Percentiles rank a stretch among this genome's conserved stretches.
These are phyloP conservation scores for Antedon mediterranea DNA, from an alignment of 53 echinoderm and acorn worm genomes.

Conservation along the genomic window DNA sequence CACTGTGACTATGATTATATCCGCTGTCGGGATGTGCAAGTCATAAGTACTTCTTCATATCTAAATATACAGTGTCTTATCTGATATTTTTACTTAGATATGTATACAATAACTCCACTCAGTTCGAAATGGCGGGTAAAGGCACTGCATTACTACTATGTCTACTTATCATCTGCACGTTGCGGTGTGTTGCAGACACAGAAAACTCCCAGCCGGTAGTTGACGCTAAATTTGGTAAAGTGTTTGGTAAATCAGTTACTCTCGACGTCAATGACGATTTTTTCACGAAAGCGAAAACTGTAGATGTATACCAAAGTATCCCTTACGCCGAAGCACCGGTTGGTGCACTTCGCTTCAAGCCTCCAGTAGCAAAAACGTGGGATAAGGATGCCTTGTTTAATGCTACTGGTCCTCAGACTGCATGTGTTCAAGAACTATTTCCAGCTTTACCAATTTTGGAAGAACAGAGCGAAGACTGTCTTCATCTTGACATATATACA, in stretches of 20 bases:
- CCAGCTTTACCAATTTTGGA: neutral
- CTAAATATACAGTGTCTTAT: no score
- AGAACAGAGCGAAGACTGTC: conserved; percentile 23
- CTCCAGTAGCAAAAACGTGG: conserved; percentile 23
- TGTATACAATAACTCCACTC: no score
- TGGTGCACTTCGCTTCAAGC: conserved; percentile 34
- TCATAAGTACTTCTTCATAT: no score
- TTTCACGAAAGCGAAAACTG: neutral
- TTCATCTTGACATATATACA: conserved; percentile 15
- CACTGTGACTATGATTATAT: no score
- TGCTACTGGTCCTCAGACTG: conserved; percentile 18
- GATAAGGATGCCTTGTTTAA: conserved; percentile 32
- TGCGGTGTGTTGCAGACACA: neutral
- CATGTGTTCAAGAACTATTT: neutral
- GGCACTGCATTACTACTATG: neutral
- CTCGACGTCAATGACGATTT: conserved; percentile 4
- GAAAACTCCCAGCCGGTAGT: conserved; percentile 20
- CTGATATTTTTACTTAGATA: no score
- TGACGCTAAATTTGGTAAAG: conserved; percentile 27
- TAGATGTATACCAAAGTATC: conserved; percentile 25
- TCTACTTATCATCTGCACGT: neutral
- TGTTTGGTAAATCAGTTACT: conserved; percentile 35
- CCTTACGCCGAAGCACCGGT: conserved; percentile 75
- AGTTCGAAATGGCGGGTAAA: neutral
- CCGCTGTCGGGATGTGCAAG: no score